Evolutionary conservation across 2,113 vertebrate species (phyloP).

Genomic region (Chaetorhynchus papuensis): DNA sequence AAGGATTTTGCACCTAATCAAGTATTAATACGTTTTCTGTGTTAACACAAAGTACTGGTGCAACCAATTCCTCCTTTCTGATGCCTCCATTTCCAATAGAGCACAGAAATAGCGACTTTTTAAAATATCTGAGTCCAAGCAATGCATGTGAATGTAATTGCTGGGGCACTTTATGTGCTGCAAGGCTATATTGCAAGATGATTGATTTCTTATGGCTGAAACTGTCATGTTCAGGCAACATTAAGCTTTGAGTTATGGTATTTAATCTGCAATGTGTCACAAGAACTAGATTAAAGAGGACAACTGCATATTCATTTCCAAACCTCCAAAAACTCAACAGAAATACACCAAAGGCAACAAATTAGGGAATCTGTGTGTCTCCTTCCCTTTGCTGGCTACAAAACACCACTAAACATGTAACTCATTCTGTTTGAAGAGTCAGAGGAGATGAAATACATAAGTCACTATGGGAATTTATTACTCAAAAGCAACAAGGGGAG

Average conservation of each 20-base stretch:
- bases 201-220: constrained; percentile 55
- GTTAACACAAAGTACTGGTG: neutral
- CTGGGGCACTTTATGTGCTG: constrained; percentile 26
- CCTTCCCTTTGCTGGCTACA: neutral
- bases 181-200: constrained; percentile 11
- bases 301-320: constrained; percentile 42
- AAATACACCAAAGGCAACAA: neutral
- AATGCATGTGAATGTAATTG: constrained; percentile 1
- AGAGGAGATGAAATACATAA: constrained; percentile 17
- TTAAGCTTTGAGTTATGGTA: neutral
- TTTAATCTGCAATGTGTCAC: constrained; percentile 41
- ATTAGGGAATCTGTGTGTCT: neutral
- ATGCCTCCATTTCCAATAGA: neutral
- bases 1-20: neutral
- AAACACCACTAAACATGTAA: neutral
- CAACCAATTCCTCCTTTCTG: neutral
- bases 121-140: neutral
- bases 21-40: neutral
- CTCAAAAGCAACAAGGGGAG: neutral
- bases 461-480: neutral
- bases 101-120: neutral
- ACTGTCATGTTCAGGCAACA: constrained; percentile 38
- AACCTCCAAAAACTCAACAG: neutral
- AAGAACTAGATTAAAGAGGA: constrained; percentile 35
- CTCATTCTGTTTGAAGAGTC: neutral